Conservation (phyloP, 2,113 vertebrate species). For the Clarias macrocephalus region DNA sequence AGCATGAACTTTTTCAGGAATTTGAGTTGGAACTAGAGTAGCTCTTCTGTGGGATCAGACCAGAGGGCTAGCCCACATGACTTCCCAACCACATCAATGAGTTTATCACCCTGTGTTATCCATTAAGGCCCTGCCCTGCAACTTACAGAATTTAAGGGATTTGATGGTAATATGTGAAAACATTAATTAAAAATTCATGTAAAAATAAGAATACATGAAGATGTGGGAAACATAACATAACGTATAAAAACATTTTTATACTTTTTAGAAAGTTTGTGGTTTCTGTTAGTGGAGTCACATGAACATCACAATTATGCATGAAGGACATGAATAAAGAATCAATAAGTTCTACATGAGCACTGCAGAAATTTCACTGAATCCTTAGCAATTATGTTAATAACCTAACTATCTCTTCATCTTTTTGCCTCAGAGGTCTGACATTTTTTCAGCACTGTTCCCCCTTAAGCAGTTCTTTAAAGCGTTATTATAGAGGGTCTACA, state of each 20-base stretch:
- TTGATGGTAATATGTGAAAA: background rate
- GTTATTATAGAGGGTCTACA: slow-evolving; percentile 43
- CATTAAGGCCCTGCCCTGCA: too few relatives aligned
- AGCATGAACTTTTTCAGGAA: too few relatives aligned
- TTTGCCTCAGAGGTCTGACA: slow-evolving; percentile 49
- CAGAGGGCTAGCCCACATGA: too few relatives aligned
- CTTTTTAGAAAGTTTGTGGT: background rate
- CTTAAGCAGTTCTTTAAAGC: slow-evolving; percentile 56
- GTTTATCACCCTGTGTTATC: too few relatives aligned
- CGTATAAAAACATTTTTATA: background rate
- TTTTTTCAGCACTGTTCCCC: slow-evolving; percentile 29
- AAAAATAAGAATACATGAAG: background rate
- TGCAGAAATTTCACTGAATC: background rate
- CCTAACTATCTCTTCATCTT: slow-evolving; percentile 38
- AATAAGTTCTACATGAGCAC: background rate
- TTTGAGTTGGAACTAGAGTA: too few relatives aligned
- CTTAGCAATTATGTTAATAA: background rate
- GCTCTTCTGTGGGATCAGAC: too few relatives aligned
- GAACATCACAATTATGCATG: background rate
- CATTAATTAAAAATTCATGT: background rate
- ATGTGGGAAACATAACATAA: background rate
- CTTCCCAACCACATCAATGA: too few relatives aligned
- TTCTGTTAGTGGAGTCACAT: background rate
- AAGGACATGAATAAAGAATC: background rate
- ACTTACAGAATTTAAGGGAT: too few relatives aligned